Evolutionary conservation across 2,797 vertebrate genomes (phyloP).

Genomic region (Lacerta agilis): DNA sequence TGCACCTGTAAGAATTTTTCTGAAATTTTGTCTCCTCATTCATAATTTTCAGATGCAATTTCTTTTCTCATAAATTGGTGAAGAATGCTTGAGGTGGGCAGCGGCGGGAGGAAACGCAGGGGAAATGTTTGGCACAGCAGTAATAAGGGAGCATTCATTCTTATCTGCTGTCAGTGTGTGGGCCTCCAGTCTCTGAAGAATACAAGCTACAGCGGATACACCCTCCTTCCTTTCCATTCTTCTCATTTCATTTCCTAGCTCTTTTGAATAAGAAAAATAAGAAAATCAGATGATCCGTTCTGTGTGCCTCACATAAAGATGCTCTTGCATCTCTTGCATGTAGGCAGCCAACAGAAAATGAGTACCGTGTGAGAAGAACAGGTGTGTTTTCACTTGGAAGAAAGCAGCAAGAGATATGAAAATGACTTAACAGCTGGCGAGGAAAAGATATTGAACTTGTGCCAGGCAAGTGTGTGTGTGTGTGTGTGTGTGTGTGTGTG

Average conservation of each 20-base stretch:
- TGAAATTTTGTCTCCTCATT: too few species aligned
- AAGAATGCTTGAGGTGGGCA: too few species aligned
- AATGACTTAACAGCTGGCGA: slow-evolving; percentile 83
- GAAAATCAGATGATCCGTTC: slow-evolving; percentile 45
- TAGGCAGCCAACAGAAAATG: slow-evolving; percentile 75
- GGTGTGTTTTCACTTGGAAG: slow-evolving; percentile 81
- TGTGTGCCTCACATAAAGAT: slow-evolving; percentile 63
- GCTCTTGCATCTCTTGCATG: slow-evolving; percentile 66
- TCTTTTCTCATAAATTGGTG: too few species aligned
- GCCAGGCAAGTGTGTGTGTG: slow-evolving; percentile 68
- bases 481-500: not conserved
- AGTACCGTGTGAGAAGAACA: slow-evolving; percentile 79
- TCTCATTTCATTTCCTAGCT: not conserved
- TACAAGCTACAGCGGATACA: not conserved
- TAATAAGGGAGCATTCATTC: not conserved
- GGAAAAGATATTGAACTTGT: slow-evolving; percentile 78
- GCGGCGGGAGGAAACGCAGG: too few species aligned
- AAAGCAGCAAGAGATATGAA: slow-evolving; percentile 79
- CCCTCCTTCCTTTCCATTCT: not conserved
- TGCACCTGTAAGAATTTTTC: too few species aligned
- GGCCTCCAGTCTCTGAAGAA: not conserved
- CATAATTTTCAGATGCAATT: too few species aligned
- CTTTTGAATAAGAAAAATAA: slow-evolving; percentile 34
- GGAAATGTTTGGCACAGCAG: too few species aligned
- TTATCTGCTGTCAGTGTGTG: not conserved